Evolutionary conservation across 1,140 invertebrate species (phyloP), one percentile per base, ranked within the genome.

Genomic region (Bombus balteatus): DNA sequence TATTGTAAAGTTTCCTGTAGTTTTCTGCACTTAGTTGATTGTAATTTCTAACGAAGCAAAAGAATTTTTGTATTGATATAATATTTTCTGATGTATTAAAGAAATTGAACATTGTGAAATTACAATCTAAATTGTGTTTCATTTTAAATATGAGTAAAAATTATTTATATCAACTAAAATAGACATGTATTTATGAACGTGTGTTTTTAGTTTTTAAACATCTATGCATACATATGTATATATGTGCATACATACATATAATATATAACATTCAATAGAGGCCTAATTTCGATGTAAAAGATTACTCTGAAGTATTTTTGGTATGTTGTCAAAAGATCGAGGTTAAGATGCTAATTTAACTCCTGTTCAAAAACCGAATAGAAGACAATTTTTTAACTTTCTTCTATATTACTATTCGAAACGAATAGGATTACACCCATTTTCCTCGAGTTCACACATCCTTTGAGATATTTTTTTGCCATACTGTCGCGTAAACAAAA

Each of bases 291-390:
- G 8, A 71, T 68, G 39, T 10, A 59, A 84, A 79, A 71, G 28
- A 79, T 62, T 74, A 37, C 41, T 79, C 43, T 78, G 68, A 83
- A 83, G 76, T 87, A 87, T 75, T 62, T 71, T 85, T 62, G 34
- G 43, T 79, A 84, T 5, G 32, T 53, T 28, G 41, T 62, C 71
- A 43, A 73, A 78, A 81, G 73, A 88, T 90, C 82, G 81, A 90
- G 37, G 83, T 81, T 77, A 47, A 53, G 68, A 39, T 74, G 80
- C 37, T 80, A 90, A 90, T 85, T 89, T 90, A 89, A 87, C 79
- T 66, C 81, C 82, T 74, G 41, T 79, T 80, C 68, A 53, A 77
- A 84, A 71, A 65, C 66, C 32, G 53, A 53, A 72, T 71, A 83
- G 70, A 53, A 80, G 62, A 57, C 47, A 62, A 85, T 87, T 76